Conservation (phyloP, 2,113 vertebrate genomes). For the Tylochromis polylepis region DNA sequence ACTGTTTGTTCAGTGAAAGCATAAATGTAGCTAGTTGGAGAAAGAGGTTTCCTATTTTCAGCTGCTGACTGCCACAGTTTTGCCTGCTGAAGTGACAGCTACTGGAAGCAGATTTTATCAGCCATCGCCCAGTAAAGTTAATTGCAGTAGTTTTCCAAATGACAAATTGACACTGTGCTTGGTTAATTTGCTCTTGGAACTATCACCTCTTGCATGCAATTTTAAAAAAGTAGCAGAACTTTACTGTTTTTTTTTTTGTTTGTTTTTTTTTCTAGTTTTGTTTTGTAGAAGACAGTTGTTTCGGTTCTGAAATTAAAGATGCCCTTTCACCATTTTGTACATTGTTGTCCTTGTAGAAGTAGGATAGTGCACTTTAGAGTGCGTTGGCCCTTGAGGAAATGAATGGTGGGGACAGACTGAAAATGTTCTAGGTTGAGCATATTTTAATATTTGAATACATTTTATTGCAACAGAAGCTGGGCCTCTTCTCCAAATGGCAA, state of each 20-base stretch:
- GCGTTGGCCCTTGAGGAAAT: background rate
- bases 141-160: background rate
- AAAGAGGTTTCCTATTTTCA: background rate
- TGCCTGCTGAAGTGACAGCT: background rate
- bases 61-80: background rate
- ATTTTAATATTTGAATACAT: conserved; percentile 23
- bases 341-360: background rate
- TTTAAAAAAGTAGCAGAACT: background rate
- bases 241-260: background rate
- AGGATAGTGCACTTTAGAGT: background rate
- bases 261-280: background rate
- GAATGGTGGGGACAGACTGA: background rate
- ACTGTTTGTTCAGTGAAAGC: background rate
- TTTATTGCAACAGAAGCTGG: background rate
- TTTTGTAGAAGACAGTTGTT: background rate
- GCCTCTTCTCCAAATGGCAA: background rate
- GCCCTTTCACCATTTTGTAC: background rate
- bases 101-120: background rate
- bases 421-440: background rate
- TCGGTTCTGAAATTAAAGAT: background rate
- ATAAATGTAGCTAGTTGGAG: background rate
- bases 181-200: background rate
- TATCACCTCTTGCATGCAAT: background rate
- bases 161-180: background rate
- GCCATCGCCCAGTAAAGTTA: background rate